Conservation (phyloP, 2,888 invertebrate species). For the Parnassius glacialis region DNA sequence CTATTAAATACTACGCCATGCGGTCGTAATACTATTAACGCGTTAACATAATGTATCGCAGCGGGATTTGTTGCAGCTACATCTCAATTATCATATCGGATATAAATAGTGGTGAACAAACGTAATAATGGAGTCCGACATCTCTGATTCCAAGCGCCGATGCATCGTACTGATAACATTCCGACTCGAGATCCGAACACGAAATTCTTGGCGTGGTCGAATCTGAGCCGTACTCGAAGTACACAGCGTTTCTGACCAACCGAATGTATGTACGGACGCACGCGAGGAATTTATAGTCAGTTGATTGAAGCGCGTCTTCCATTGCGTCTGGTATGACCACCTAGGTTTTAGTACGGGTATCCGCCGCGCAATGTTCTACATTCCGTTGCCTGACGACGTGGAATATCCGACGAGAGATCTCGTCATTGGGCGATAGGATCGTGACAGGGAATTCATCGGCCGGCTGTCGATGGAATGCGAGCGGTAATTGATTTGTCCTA, state of each 20-base stretch:
- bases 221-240: slow-evolving; percentile 61
- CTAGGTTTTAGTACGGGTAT: slow-evolving; percentile 49
- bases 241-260: slow-evolving; percentile 42
- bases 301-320: slow-evolving; percentile 70
- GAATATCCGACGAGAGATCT: slow-evolving; percentile 60
- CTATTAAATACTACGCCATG: too few relatives aligned
- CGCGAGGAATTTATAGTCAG: slow-evolving; percentile 65
- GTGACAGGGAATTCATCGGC: slow-evolving; percentile 77
- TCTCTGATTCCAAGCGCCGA: slow-evolving; percentile 64
- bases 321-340: slow-evolving; percentile 61
- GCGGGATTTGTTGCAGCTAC: slow-evolving; percentile 37
- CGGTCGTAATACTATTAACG: slow-evolving; percentile 12
- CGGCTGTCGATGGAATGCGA: slow-evolving; percentile 71
- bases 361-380: slow-evolving; percentile 58
- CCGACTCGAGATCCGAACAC: slow-evolving; percentile 70
- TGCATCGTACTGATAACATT: slow-evolving; percentile 75
- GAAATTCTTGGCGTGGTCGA: slow-evolving; percentile 71
- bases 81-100: slow-evolving; percentile 60
- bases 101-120: slow-evolving; percentile 68
- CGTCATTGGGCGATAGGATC: slow-evolving; percentile 69
- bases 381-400: slow-evolving; percentile 52
- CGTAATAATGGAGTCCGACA: slow-evolving; percentile 60
- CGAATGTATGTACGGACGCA: slow-evolving; percentile 55
- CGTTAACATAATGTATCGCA: slow-evolving; percentile 26
- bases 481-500: slow-evolving; percentile 79